Base-by-base conservation (phyloP, 2,888 invertebrate genomes). In the Leucania comma region DNA sequence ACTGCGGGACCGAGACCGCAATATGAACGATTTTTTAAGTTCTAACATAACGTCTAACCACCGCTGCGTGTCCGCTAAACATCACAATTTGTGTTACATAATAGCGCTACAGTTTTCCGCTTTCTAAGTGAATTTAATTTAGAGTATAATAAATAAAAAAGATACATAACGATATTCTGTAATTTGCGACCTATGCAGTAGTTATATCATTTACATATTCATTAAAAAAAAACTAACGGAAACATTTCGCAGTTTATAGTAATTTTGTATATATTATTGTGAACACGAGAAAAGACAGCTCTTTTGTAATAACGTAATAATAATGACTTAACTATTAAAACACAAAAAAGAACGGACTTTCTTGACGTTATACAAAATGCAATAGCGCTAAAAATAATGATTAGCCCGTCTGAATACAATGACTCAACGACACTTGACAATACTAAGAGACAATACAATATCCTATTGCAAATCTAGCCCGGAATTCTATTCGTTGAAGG, bases 1-100 rank as follows among this genome's bases (percentile, higher is more conserved):
- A 84, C 68, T 83, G 82, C 82, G 85, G 78, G 74, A 74, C 58
- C 64, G 65, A 82, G 71, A 81, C 73, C 68, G 70, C 72, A 81
- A 79, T 81, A 77, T 74, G 59, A 78, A 75, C 59, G 54, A 53
- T 75, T 73, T 75, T 82, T 72, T 50, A 46, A 42, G 68, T 71
- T 58, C 51, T 60, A 62, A 60, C 66, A 74, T 70, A 70, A 72
- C 53, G 59, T 77, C 62, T 72, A 66, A 76, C 65, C 68, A 69
- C 26, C 35, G 26, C 64, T 75, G 80, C 78, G 78, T 74, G 83
- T 66, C 64, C 56, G 59, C 69, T 74, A 65, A 73, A 72, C 46
- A 72, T 73, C 58, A 61, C 62, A 77, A 50, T 68, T 51, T 64
- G 58, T 66, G 61, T 86, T 85, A 80, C 78, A 63, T 84, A 83